Conservation (phyloP, 2,797 vertebrate genomes). For the Fistularia tabacaria region DNA sequence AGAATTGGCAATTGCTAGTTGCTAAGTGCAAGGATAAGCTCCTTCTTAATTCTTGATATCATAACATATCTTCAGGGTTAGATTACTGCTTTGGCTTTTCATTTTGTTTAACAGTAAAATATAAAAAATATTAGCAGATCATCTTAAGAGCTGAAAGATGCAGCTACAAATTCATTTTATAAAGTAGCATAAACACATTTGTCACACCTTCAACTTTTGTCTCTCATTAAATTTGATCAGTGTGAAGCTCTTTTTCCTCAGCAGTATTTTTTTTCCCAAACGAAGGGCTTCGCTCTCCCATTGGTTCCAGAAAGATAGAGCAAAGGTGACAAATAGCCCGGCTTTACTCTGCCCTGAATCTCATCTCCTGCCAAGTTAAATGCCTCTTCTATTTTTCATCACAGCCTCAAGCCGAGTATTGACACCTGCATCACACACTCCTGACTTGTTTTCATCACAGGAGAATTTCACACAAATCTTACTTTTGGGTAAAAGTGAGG, state of each 20-base stretch:
- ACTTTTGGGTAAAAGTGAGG: neutral
- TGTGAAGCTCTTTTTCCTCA: slow-evolving; percentile 2
- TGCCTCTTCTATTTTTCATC: slow-evolving; percentile 23
- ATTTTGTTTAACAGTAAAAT: no score
- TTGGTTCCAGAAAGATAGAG: neutral
- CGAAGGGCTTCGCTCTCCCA: slow-evolving; percentile 1
- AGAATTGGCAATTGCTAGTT: no score
- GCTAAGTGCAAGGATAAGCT: no score
- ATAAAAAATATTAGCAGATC: no score
- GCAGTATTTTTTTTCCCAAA: slow-evolving; percentile 7
- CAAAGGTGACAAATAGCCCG: slow-evolving; percentile 3
- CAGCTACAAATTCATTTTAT: neutral
- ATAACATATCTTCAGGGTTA: no score
- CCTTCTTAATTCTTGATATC: no score
- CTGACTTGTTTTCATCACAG: slow-evolving; percentile 5
- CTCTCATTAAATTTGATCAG: slow-evolving; percentile 10
- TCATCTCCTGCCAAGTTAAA: slow-evolving; percentile 19
- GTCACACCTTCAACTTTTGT: slow-evolving; percentile 1
- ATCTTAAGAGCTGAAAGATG: no score
- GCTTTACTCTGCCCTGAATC: slow-evolving; percentile 2
- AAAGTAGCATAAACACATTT: neutral
- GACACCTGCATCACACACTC: slow-evolving; percentile 4
- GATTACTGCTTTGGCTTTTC: no score
- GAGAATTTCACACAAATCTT: slow-evolving; percentile 9
- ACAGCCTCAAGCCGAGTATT: neutral